Base-by-base conservation (phyloP, 2,888 invertebrate genomes). In the Lasioglossum villosulum region DNA sequence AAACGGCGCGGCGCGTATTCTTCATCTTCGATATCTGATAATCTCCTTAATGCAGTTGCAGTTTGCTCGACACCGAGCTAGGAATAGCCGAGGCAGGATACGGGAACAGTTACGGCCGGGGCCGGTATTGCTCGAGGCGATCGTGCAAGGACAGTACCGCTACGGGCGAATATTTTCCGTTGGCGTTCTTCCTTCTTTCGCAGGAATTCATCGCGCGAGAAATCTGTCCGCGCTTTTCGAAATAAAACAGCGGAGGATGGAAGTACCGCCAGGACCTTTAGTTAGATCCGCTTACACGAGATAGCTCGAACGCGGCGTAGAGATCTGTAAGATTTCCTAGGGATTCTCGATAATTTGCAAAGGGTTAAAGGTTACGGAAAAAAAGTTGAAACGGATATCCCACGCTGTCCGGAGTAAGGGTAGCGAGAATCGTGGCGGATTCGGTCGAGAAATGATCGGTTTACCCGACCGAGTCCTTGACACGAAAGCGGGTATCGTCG, bases 71-170 rank as follows among this genome's bases (percentile, higher is more conserved):
- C 80, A 72, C 63, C 78, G 77, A 70, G 86, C 87, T 91, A 90
- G 91, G 88, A 91, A 92, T 91, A 92, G 90, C 88, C 86, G 88
- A 78, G 88, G 89, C 92, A 91, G 92, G 92, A 92, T 92, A 92
- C 90, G 91, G 88, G 89, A 92, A 92, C 91, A 91, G 91, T 92
- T 92, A 92, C 86, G 48, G 88, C 86, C 84, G 83, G 77, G 83
- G 90, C 90, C 89, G 88, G 90, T 88, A 89, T 84, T 83, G 92
- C 93, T 89, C 89, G 88, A 90, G 92, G 93, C 91, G 91, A 91
- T 91, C 91, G 90, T 89, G 92, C 92, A 92, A 93, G 92, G 93
- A 93, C 92, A 91, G 92, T 93, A 92, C 93, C 92, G 93, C 93
- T 93, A 93, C 88, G 80, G 90, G 90, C 90, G 87, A 86, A 82